phyloP scores from a whole-genome alignment of 1,140 invertebrate genomes.

The Zaprionus tsacasi region DNA sequence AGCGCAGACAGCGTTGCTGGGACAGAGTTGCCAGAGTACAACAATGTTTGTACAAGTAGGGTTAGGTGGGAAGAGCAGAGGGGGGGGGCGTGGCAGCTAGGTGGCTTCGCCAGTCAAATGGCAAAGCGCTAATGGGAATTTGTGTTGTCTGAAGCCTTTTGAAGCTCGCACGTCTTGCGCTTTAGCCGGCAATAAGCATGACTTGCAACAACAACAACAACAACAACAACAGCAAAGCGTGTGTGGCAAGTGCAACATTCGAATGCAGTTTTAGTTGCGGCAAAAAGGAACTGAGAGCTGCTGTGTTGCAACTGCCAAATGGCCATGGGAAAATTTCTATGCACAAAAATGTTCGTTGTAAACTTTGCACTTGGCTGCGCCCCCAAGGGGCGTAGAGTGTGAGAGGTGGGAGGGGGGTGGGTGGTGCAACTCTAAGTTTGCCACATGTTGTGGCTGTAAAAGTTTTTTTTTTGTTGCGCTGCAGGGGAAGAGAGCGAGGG shows the following conservation, averaged over 20 bases:
- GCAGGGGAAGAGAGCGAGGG: too few species aligned
- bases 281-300: not conserved
- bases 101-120: slow-evolving; percentile 35
- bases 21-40: slow-evolving; percentile 6
- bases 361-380: slow-evolving; percentile 37
- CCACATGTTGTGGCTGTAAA: slow-evolving; percentile 68
- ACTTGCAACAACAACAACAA: slow-evolving; percentile 27
- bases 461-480: slow-evolving; percentile 39
- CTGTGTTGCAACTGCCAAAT: slow-evolving; percentile 50
- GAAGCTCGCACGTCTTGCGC: slow-evolving; percentile 65
- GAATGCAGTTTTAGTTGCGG: slow-evolving; percentile 60
- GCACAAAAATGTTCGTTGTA: slow-evolving; percentile 35
- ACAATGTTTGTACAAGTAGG: slow-evolving; percentile 7
- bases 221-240: slow-evolving; percentile 4
- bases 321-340: slow-evolving; percentile 62
- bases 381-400: not conserved
- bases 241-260: slow-evolving; percentile 39
- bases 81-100: not conserved
- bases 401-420: not conserved
- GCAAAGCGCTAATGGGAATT: slow-evolving; percentile 77
- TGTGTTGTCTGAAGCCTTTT: slow-evolving; percentile 55
- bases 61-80: not conserved
- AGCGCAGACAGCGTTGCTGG: slow-evolving; percentile 39
- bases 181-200: slow-evolving; percentile 69
- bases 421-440: slow-evolving; percentile 42